Evolutionary conservation across 2,888 invertebrate species (phyloP), one percentile per base, ranked within the genome.

Genomic region (Phortica okadai): DNA sequence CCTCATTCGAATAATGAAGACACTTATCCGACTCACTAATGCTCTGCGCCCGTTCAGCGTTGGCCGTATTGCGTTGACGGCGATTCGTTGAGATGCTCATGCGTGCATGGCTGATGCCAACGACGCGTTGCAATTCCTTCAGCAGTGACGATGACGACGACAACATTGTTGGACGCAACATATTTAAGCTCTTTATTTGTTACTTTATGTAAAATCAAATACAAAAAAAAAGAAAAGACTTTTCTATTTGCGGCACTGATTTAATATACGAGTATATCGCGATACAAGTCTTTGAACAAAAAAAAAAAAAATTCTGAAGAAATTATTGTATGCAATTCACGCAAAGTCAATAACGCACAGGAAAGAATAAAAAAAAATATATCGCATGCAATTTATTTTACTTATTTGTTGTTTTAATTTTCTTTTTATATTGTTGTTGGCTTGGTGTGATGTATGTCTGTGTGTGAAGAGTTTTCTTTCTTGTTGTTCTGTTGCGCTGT

Each of bases 1-100:
- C 90, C 45, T 88, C 85, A 59, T 84, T 72, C 11, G 84, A 86
- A 25, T 87, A 90, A 41, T 86, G 84, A 25, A 89, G 79, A 50
- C 76, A 84, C 83, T 91, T 90, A 75, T 90, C 90, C 25, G 87
- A 81, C 41, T 89, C 83, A 74, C 81, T 82, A 41, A 84, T 84
- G 74, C 86, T 84, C 44, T 84, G 83, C 8, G 84, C 81, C 11
- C 88, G 84, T 42, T 88, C 87, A 16, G 86, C 88, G 41, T 84
- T 88, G 6, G 87, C 87, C 76, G 86, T 87, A 45, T 85, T 86
- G 73, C 85, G 85, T 69, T 87, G 83, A 1, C 84, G 80, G 5
- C 84, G 83, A 25, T 89, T 86, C 11, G 83, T 84, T 10, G 84
- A 80, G 4, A 90, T 86, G 42, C 78, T 74, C 56, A 78, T 78